A percentile compares a stretch with the other conserved stretches of the same genome.
These are phyloP conservation scores for Pseudonaja textilis DNA, from an alignment of 2,113 vertebrate genomes.

Conservation along the genomic window DNA sequence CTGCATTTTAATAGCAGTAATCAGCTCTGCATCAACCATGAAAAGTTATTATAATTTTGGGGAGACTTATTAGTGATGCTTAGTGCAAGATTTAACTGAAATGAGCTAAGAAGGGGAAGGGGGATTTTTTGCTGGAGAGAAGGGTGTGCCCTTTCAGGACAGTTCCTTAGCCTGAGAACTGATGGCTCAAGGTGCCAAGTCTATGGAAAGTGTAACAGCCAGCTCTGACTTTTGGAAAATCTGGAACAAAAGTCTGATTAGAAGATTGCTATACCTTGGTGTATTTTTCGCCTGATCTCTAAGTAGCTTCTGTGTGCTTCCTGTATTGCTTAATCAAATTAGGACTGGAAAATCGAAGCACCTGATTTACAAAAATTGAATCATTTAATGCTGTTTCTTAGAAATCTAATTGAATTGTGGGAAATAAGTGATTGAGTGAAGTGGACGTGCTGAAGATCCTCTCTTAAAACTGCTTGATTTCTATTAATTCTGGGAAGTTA, in stretches of 20 bases:
- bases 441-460: not conserved
- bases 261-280: not conserved
- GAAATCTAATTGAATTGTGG: conserved; percentile 1
- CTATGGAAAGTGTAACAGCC: conserved; percentile 1
- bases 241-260: not conserved
- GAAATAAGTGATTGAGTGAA: not conserved
- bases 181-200: not conserved
- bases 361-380: not conserved
- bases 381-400: not conserved
- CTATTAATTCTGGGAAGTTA: not conserved
- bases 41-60: not conserved
- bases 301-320: not conserved
- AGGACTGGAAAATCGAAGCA: not conserved
- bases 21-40: not conserved
- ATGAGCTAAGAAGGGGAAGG: not conserved
- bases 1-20: not conserved
- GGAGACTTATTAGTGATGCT: not conserved
- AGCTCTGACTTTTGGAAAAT: not conserved
- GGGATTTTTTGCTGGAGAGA: not conserved
- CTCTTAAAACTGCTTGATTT: not conserved
- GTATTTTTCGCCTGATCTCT: not conserved
- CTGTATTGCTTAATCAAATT: not conserved
- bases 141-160: no score
- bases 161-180: not conserved
- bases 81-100: not conserved